Base-by-base conservation (phyloP, 2,113 vertebrate genomes). In the Oreochromis tanganicae region DNA sequence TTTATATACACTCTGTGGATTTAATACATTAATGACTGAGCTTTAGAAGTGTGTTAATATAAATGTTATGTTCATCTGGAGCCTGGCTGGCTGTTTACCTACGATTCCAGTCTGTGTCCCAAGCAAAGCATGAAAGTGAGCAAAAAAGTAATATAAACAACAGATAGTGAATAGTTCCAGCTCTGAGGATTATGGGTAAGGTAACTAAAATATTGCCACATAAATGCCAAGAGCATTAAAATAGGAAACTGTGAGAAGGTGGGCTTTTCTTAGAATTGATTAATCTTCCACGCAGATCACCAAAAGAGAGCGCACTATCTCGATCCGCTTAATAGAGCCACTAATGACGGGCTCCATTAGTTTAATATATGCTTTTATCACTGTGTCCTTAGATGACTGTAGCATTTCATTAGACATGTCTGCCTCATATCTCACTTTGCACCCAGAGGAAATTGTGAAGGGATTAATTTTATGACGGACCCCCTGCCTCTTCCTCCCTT, bases 391-490 rank as follows among this genome's bases (percentile, higher is more conserved):
- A 93, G 92, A 94, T 94, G 95, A 95, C 93, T 94, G 94, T 88
- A 91, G 83, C 89, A 83, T 95, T 95, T 94, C 94, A 94, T 96
- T 95, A 94, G 94, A 93, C 94, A 89, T 91, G 93, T 93, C 94
- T 94, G 93, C 89, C 89, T 95, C 95, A 94, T 95, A 96, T 96
- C 95, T 96, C 94, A 95, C 93, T 96, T 94, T 95, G 91, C 94
- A 94, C 95, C 89, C 92, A 91, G 93, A 95, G 94, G 90, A 95
- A 95, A 96, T 88, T 95, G 93, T 95, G 95, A 95, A 92, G 90
- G 94, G 95, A 96, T 95, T 94, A 92, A 95, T 96, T 96, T 96
- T 92, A 92, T 95, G 93, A 96, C 88, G 89, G 95, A 95, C 94
- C 94, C 94, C 94, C 95, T 93, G 93, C 93, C 91, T 93, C 91